These are phyloP conservation scores for Neria commutata DNA, from an alignment of 2,888 invertebrate species.

Conservation along the genomic window DNA sequence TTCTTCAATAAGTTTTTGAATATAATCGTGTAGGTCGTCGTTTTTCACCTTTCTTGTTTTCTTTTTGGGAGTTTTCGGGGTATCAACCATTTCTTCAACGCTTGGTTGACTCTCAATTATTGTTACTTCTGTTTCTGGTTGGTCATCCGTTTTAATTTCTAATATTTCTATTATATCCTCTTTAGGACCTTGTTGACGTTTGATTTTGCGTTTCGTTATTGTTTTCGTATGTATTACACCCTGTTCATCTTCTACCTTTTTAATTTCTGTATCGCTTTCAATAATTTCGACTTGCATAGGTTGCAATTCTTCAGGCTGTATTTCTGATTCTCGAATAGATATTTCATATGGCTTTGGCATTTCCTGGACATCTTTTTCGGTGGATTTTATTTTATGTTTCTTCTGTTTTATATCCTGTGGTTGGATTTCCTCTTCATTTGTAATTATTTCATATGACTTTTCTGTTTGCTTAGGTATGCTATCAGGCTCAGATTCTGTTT, in stretches of 20 bases:
- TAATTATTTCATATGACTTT: conserved; percentile 18
- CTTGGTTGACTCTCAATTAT: conserved; percentile 47
- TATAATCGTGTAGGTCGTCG: conserved; percentile 53
- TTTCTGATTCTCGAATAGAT: conserved; percentile 41
- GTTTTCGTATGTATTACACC: conserved; percentile 59
- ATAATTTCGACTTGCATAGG: conserved; percentile 48
- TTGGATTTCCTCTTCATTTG: conserved; percentile 16
- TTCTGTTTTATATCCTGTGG: conserved; percentile 8
- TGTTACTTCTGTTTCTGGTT: conserved; percentile 54
- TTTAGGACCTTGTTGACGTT: conserved; percentile 58
- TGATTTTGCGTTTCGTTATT: conserved; percentile 60
- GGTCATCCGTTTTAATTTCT: conserved; percentile 53
- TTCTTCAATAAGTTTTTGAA: conserved; percentile 50
- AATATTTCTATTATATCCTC: conserved; percentile 59
- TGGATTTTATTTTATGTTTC: conserved; percentile 28
- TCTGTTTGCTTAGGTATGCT: conserved; percentile 22
- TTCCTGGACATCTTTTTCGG: conserved; percentile 35
- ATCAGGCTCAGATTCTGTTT: conserved; percentile 17
- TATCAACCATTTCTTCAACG: conserved; percentile 52
- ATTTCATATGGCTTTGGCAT: conserved; percentile 16
- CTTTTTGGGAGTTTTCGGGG: conserved; percentile 54
- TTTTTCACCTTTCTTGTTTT: conserved; percentile 53
- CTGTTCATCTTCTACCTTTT: conserved; percentile 58
- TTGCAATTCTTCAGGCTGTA: conserved; percentile 29
- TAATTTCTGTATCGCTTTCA: conserved; percentile 60